Conservation (phyloP, 2,888 invertebrate genomes). For the Tipula vernalis region DNA sequence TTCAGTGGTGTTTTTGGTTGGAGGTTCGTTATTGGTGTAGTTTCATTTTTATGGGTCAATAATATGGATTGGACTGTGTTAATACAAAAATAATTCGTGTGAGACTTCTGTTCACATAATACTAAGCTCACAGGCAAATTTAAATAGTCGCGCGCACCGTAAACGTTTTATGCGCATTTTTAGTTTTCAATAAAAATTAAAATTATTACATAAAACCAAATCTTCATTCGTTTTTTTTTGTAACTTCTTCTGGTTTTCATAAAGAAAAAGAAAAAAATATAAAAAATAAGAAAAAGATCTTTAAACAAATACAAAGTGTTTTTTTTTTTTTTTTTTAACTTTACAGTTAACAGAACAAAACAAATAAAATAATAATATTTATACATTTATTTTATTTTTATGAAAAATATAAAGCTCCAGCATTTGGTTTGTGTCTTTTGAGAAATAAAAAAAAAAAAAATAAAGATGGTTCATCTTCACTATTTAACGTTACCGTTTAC, state of each 20-base stretch:
- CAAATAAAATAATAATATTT: background rate
- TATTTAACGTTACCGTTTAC: background rate
- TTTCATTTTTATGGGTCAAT: background rate
- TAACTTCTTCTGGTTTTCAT: background rate
- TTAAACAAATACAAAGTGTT: background rate
- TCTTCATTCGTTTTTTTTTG: background rate
- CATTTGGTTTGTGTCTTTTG: background rate
- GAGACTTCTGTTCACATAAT: background rate
- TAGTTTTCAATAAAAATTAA: background rate
- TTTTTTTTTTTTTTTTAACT: background rate
- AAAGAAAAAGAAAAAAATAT: background rate
- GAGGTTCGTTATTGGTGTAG: background rate
- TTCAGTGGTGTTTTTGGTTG: background rate
- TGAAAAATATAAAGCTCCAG: background rate
- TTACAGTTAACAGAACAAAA: constrained; percentile 4
- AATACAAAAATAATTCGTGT: background rate
- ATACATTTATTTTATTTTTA: background rate
- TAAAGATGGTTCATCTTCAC: background rate
- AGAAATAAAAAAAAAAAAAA: background rate
- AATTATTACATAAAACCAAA: background rate
- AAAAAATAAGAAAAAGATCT: background rate
- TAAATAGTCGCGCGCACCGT: background rate
- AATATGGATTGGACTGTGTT: background rate
- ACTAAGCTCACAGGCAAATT: background rate
- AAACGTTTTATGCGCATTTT: background rate